These are phyloP conservation scores for Cryptoleucopteryx plumbea DNA, from an alignment of 2,113 vertebrate species.

Conservation along the genomic window DNA sequence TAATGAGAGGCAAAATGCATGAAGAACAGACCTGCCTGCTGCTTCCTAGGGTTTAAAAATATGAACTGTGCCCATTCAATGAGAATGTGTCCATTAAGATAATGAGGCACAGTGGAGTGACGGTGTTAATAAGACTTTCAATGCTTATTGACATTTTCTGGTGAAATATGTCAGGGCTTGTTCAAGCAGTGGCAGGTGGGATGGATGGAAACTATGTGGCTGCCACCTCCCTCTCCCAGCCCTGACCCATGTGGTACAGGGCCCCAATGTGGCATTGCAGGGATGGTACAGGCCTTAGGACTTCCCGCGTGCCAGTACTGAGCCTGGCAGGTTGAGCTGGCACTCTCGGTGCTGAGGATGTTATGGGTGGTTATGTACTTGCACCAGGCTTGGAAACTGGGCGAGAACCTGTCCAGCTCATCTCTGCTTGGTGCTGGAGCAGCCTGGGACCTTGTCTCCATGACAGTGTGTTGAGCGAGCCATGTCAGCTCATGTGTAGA, in stretches of 20 bases:
- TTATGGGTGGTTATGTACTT: background rate
- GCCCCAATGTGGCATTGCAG: background rate
- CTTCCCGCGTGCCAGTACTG: background rate
- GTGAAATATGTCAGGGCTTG: background rate
- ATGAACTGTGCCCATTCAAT: background rate
- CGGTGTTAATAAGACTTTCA: background rate
- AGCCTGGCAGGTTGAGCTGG: background rate
- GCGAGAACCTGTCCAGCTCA: background rate
- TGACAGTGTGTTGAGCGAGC: background rate
- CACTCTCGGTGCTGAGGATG: background rate
- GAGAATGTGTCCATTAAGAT: background rate
- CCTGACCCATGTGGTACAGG: background rate
- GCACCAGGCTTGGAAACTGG: background rate
- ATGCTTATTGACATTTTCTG: background rate
- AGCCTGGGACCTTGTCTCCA: background rate
- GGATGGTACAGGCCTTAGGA: background rate
- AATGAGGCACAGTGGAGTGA: background rate
- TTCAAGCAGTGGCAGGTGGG: background rate
- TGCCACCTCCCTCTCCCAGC: background rate
- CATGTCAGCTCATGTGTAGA: background rate
- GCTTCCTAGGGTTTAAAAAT: constrained; percentile 16
- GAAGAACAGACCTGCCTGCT: background rate
- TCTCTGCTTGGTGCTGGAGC: background rate
- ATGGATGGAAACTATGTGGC: background rate
- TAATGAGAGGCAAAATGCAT: background rate